Base-by-base conservation (phyloP, 2,797 vertebrate species). In the Pristis pectinata region DNA sequence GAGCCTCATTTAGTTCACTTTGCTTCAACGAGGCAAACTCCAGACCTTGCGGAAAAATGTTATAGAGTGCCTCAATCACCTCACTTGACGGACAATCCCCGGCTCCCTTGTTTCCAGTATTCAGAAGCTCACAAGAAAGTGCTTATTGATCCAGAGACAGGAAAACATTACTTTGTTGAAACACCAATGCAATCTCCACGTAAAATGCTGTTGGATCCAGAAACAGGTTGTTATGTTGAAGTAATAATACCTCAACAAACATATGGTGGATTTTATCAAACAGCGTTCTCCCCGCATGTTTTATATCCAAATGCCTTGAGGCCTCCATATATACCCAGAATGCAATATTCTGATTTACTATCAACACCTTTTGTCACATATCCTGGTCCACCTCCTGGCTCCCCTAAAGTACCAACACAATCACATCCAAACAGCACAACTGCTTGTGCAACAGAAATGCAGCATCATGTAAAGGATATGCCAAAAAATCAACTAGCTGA, bases 221-320 rank as follows among this genome's bases (percentile, higher is more conserved):
- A 99, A 96, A 98, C 98, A 0, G 98, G 98, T 94, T 98, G 99
- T 95, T 99, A 99, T 94, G 97, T 99, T 95, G 99, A 99, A 96
- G 98, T 99, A 94, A 97, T 99, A 87, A 98, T 99, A 96, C 98
- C 98, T 0, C 98, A 98, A 0, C 97, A 98, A 94, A 96, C 98
- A 0, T 97, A 98, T 34, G 95, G 98, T 0, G 97, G 97, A 19
- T 95, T 98, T 95, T 99, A 98, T 95, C 97, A 98, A 94, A 96
- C 98, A 67, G 96, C 98, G 70, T 97, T 97, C 95, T 97, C 97
- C 34, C 97, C 98, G 0, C 98, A 97, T 95, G 96, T 97, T 82
- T 96, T 95, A 97, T 96, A 95, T 96, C 97, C 67, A 97, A 95
- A 96, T 95, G 96, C 98, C 96, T 99, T 98, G 0, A 96, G 97